Evolutionary conservation across 1,140 invertebrate species (phyloP), one percentile per base, ranked within the genome.

Genomic region (Elymnias hypermnestra): DNA sequence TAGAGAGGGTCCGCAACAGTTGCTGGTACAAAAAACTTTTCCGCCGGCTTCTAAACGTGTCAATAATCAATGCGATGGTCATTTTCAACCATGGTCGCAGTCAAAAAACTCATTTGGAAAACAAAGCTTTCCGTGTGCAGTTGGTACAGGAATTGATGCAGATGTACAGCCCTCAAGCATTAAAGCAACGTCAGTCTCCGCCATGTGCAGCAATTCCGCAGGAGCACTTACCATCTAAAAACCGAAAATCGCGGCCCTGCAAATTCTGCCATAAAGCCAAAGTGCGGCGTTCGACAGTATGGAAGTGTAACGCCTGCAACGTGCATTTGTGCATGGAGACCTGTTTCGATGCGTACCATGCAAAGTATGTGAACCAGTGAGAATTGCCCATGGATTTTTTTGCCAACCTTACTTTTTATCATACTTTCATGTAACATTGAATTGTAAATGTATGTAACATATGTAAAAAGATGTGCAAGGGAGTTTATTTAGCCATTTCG

Each of bases 1-100:
- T 41, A 9, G 39, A 41, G 25, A 41, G 39, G 17, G 2, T 2
- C 2, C 6, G 39, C 6, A 41, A 41, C 23, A 7, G 15, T 1
- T 8, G 3, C 13, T 41, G 39, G 39, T 41, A 41, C 15, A 41
- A 28, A 10, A 41, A 41, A 41, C 15, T 41, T 1, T 41, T 41
- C 39, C 22, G 25, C 23, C 18, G 25, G 29, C 39, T 41, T 41
- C 6, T 41, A 8, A 41, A 41, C 25, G 39, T 41, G 14, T 26
- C 39, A 9, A 41, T 41, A 15, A 23, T 28, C 14, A 41, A 41
- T 18, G 10, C 39, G 10, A 7, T 18, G 2, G 25, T 41, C 17
- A 41, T 49, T n/a, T 25, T 25, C 9, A 25, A 2, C 2, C 23
- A 25, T n/a, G 7, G 7, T 8, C 23, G n/a, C n/a, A n/a, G n/a